Evolutionary conservation across 2,113 vertebrate species (phyloP), one percentile per base, ranked within the genome.

Genomic region (Elgaria multicarinata): DNA sequence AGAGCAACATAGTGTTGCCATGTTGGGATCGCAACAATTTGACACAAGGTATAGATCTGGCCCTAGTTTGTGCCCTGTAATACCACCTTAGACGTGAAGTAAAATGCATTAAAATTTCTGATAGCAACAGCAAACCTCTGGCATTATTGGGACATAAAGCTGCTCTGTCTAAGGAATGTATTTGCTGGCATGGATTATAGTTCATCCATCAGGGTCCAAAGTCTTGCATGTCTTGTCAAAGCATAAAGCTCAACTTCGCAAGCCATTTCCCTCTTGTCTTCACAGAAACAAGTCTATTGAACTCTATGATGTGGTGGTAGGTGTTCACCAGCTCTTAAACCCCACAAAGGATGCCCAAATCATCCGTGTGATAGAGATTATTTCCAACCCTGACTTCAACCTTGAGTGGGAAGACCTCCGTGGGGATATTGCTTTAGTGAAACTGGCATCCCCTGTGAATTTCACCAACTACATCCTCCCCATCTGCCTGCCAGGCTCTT

Each of bases 341-440:
- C 22, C 14, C n/a, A n/a, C 78, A 18, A n/a, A 39, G 33, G 2
- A 66, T 1, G 12, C 2, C 22, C 6, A 31, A 22, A n/a, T 44
- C 9, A 28, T 0, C 14, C 2, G 18, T 46, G 5, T 8, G 13
- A 58, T 9, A 74, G 3, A 62, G 28, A 62, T 82, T n/a, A 26
- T 81, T 6, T 0, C 3, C 31, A 26, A 72, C 22, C n/a, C 50
- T 82, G 14, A 44, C 20, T 88, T n/a, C n/a, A n/a, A 44, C 53
- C 7, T 4, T 7, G 8, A 33, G 24, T 0, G 12, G 14, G 14
- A 8, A 5, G 13, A 18, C 13, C 55, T 8, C 26, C 16, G 2
- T 50, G 83, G 46, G 18, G 95, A 97, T 88, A 90, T 97, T 36
- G 96, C 95, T 0, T 87, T 97, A 78, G 31, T 97, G 31, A 84